phyloP scores from a whole-genome alignment of 2,888 invertebrate species.

The Carcina quercana region DNA sequence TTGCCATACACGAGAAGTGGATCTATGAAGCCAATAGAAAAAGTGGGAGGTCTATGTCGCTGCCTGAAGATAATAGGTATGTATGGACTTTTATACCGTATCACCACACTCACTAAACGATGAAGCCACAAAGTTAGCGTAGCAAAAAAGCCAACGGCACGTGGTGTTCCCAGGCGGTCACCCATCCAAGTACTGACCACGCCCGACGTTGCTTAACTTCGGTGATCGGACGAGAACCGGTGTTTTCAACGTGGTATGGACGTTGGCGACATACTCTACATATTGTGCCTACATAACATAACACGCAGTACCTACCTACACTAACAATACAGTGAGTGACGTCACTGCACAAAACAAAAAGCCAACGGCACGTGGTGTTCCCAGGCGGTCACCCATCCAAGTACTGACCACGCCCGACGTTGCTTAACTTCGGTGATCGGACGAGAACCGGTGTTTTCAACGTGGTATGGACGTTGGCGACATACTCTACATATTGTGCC shows the following conservation, averaged over 20 bases:
- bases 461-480: conserved; percentile 3
- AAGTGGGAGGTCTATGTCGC: conserved; percentile 47
- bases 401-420: conserved; percentile 47
- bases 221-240: conserved; percentile 50
- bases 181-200: conserved; percentile 51
- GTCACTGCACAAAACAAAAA: conserved; percentile 4
- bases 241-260: conserved; percentile 50
- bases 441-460: conserved; percentile 48
- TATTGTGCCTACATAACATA: no score
- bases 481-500: no score
- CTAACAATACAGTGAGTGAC: no score
- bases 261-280: conserved; percentile 47
- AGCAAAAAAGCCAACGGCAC: conserved; percentile 34
- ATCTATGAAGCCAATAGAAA: conserved; percentile 62
- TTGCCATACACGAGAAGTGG: conserved; percentile 66
- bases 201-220: conserved; percentile 48
- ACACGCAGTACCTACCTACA: no score
- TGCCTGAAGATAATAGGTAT: conserved; percentile 58
- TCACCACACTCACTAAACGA: no score
- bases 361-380: conserved; percentile 40
- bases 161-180: conserved; percentile 40
- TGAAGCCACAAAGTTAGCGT: no score
- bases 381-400: conserved; percentile 46
- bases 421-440: conserved; percentile 49
- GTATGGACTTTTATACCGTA: no score